phyloP scores from a whole-genome alignment of 2,888 invertebrate species.

The Campaea margaritaria region DNA sequence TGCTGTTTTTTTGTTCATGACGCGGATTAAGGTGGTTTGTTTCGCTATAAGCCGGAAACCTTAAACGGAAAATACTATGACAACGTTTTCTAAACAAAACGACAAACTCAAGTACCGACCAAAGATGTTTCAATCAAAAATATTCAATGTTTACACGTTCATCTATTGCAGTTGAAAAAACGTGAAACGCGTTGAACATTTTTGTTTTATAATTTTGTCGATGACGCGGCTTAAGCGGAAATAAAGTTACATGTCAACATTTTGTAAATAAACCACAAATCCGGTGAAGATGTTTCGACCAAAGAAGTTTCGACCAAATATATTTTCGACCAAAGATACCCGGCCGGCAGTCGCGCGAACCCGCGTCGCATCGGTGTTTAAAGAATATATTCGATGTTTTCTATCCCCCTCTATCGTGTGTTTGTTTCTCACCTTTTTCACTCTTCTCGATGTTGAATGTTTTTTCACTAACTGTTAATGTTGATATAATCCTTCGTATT shows the following conservation, averaged over 20 bases:
- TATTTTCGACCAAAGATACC: conserved; percentile 71
- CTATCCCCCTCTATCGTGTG: conserved; percentile 73
- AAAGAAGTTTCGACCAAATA: conserved; percentile 5
- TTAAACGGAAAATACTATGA: too few relatives aligned
- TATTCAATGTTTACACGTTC: too few relatives aligned
- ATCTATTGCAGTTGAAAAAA: too few relatives aligned
- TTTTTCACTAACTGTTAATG: conserved; percentile 84
- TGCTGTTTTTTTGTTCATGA: too few relatives aligned
- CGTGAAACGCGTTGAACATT: too few relatives aligned
- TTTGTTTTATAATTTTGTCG: too few relatives aligned
- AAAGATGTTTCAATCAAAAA: too few relatives aligned
- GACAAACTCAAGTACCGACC: conserved; percentile 3
- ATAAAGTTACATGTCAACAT: too few relatives aligned
- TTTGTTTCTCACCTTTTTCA: conserved; percentile 80
- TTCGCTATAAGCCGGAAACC: too few relatives aligned
- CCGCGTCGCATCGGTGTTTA: conserved; percentile 82
- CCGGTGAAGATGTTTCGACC: too few relatives aligned
- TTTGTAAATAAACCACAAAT: too few relatives aligned
- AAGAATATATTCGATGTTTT: conserved; percentile 59
- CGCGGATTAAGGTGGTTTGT: background rate
- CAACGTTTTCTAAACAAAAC: background rate
- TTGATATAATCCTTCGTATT: conserved; percentile 64
- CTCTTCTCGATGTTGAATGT: conserved; percentile 84
- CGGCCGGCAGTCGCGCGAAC: conserved; percentile 73
- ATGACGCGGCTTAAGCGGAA: too few relatives aligned